These are phyloP conservation scores for Calyptommatus sinebrachiatus DNA, from an alignment of 2,113 vertebrate genomes.

Conservation along the genomic window DNA sequence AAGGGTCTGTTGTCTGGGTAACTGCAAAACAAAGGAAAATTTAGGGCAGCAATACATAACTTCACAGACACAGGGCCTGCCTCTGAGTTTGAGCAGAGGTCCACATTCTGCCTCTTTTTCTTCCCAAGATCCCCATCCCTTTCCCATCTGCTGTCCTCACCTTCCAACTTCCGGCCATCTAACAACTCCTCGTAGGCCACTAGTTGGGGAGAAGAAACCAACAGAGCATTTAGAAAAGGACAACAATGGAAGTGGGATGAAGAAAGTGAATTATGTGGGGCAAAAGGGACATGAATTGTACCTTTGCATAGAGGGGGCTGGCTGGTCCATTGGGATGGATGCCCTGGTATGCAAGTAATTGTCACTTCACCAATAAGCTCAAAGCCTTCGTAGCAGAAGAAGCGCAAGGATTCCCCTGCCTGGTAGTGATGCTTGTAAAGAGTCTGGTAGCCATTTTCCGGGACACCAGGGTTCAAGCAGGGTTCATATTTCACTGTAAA, in stretches of 20 bases:
- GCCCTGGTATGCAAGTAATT: conserved; percentile 86
- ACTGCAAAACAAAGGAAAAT: conserved; percentile 62
- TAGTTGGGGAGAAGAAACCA: conserved; percentile 36
- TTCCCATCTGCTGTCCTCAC: conserved; percentile 65
- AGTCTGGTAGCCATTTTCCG: conserved; percentile 90
- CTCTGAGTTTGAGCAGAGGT: not conserved
- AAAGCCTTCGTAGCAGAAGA: conserved; percentile 92
- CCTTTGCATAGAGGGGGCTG: conserved; percentile 92
- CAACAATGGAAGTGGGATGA: conserved; percentile 42
- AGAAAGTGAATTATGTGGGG: conserved; percentile 43
- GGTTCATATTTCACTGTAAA: conserved; percentile 90
- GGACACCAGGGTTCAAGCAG: conserved; percentile 88
- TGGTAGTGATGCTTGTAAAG: conserved; percentile 92
- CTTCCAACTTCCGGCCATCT: conserved; percentile 88
- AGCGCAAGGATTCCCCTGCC: conserved; percentile 87
- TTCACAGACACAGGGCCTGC: not conserved
- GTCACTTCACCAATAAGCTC: conserved; percentile 91
- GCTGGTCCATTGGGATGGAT: conserved; percentile 91
- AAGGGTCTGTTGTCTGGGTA: conserved; percentile 84
- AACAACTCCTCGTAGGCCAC: conserved; percentile 89
- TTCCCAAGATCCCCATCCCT: conserved; percentile 46
- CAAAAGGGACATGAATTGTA: conserved; percentile 47
- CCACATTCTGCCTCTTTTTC: conserved; percentile 36
- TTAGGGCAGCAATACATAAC: not conserved
- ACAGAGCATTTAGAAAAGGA: not conserved